Conservation (phyloP, 2,888 invertebrate species). For the Frankliniella fusca region DNA sequence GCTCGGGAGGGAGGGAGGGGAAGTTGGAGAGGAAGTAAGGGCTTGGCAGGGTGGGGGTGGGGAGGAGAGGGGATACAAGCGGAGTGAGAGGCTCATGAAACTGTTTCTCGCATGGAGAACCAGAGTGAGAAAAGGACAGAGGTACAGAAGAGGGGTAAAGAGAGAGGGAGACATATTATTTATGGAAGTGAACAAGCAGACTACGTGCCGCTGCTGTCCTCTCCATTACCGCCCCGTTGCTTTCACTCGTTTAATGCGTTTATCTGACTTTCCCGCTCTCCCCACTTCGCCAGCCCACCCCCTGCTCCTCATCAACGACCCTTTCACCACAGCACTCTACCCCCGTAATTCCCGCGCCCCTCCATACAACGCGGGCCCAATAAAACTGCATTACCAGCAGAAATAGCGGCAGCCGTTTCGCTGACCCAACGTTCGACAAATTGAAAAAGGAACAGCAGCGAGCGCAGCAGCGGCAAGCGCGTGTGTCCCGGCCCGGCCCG, state of each 20-base stretch:
- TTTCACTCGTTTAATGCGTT: no score
- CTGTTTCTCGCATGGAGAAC: background rate
- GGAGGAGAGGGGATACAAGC: background rate
- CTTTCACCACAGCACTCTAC: no score
- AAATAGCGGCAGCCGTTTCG: background rate
- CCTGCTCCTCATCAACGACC: background rate
- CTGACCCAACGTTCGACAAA: background rate
- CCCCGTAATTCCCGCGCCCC: no score
- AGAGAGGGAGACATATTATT: background rate
- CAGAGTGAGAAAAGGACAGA: conserved; percentile 15
- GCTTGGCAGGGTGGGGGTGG: background rate
- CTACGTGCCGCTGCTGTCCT: no score
- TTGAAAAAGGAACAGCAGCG: background rate
- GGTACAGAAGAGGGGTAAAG: background rate
- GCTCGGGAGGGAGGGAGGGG: background rate
- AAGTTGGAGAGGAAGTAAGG: background rate
- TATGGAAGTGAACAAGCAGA: background rate
- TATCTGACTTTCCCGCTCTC: background rate
- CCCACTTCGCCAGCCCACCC: background rate
- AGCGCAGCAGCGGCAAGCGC: background rate
- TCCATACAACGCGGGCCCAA: no score
- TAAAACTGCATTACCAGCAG: no score
- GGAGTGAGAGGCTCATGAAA: background rate
- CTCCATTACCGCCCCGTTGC: no score
- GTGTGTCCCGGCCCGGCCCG: no score